A percentile compares a stretch with the other conserved stretches of the same genome.
Conservation (phyloP, 1,140 invertebrate species). For the Riptortus pedestris region DNA sequence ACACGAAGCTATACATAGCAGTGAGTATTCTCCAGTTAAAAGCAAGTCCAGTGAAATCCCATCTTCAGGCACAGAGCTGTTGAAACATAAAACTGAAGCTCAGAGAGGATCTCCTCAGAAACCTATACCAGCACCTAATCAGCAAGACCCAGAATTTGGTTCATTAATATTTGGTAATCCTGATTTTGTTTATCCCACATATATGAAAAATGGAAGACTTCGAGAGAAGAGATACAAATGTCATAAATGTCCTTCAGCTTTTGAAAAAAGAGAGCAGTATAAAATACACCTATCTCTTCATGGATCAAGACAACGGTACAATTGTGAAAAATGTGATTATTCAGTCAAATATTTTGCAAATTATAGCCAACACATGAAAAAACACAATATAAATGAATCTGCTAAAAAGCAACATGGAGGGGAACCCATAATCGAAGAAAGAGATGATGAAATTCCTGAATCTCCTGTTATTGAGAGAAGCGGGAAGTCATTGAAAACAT, state of each 20-base stretch:
- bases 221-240: slow-evolving; percentile 73
- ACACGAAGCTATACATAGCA: slow-evolving; percentile 53
- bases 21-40: slow-evolving; percentile 1
- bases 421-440: slow-evolving; percentile 19
- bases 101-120: slow-evolving; percentile 16
- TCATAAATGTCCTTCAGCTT: slow-evolving; percentile 76
- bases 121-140: background rate
- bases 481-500: slow-evolving; percentile 41
- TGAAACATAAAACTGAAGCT: slow-evolving; percentile 49
- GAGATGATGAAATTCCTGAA: slow-evolving; percentile 37
- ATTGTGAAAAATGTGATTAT: slow-evolving; percentile 78
- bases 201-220: slow-evolving; percentile 57
- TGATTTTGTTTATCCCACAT: slow-evolving; percentile 63
- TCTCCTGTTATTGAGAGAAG: slow-evolving; percentile 29
- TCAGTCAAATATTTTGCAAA: slow-evolving; percentile 77
- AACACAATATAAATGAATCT: slow-evolving; percentile 58
- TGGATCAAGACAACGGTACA: slow-evolving; percentile 70
- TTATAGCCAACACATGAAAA: slow-evolving; percentile 65
- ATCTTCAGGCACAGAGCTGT: slow-evolving; percentile 50
- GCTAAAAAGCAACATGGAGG: slow-evolving; percentile 23
- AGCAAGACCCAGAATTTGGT: slow-evolving; percentile 53
- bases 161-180: slow-evolving; percentile 58
- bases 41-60: slow-evolving; percentile 37
- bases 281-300: slow-evolving; percentile 72
- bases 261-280: slow-evolving; percentile 76